Base-by-base conservation (phyloP, 2,888 invertebrate species). In the Agriopis marginaria region DNA sequence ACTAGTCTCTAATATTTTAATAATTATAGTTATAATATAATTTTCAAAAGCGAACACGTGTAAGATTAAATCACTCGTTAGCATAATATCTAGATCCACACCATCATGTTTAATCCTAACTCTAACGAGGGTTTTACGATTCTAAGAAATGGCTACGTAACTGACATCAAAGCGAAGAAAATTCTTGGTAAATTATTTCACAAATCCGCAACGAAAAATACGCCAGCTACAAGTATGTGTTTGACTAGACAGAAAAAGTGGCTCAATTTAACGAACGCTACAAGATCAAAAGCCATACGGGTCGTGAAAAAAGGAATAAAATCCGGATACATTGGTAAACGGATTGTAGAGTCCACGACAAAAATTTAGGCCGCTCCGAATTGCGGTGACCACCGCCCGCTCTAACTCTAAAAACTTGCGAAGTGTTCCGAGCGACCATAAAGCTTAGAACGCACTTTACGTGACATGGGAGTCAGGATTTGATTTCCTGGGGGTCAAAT, bases 231-330 rank as follows among this genome's bases (percentile, higher is more conserved):
- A 14, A 6, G 14, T 53, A 23, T 53, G 39, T 66, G 47, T 66
- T 60, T 55, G 60, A 54, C 54, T 60, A 49, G 47, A 17, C 47
- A 23, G 47, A 66, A 56, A 49, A 60, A 61, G 49, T 49, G 55
- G 39, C 51, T 65, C 55, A 44, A 56, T 42, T 58, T 47, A 53
- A 53, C 53, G 53, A 53, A 53, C 59, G 14, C n/a, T 58, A 58
- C 32, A 65, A 66, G 66, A 61, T 66, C 61, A 66, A 66, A 66
- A 61, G 61, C 49, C 55, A 40, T 23, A 40, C 64, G 32, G 50
- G 7, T 53, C 39, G 47, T 10, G 54, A 55, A 44, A 59, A 59
- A 53, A 42, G 7, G 47, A 54, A 66, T 17, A 5, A 60, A 55
- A 60, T 60, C 53, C 40, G 54, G 47, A 54, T 53, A 65, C 51